phyloP scores from a whole-genome alignment of 2,888 invertebrate genomes.

The Cinara cedri region DNA sequence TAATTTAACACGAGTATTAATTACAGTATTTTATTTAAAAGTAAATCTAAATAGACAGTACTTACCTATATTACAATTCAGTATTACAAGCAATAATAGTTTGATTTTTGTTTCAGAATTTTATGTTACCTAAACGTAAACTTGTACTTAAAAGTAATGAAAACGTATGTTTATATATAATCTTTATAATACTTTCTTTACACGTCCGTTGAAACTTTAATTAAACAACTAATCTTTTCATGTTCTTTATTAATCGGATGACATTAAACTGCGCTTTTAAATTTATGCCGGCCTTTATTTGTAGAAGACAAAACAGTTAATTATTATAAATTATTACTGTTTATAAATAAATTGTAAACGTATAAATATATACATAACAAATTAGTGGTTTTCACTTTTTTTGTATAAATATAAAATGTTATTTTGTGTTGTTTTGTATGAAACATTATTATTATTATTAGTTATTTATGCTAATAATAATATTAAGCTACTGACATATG shows the following conservation, averaged over 20 bases:
- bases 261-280: conserved; percentile 52
- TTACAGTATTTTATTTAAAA: conserved; percentile 33
- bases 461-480: conserved; percentile 20
- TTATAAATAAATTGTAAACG: conserved; percentile 42
- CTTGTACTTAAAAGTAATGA: conserved; percentile 45
- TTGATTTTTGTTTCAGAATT: conserved; percentile 40
- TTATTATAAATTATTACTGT: conserved; percentile 50
- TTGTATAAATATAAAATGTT: conserved; percentile 32
- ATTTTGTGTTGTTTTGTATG: conserved; percentile 38
- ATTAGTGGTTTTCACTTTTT: conserved; percentile 42
- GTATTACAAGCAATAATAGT: conserved; percentile 40
- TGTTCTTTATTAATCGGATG: conserved; percentile 44
- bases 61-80: conserved; percentile 14
- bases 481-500: conserved; percentile 34
- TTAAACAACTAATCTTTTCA: neutral
- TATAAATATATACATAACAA: conserved; percentile 46
- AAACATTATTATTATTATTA: no score
- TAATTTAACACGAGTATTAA: conserved; percentile 28
- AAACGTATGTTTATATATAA: conserved; percentile 23
- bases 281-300: conserved; percentile 48
- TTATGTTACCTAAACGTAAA: conserved; percentile 36
- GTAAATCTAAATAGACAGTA: conserved; percentile 28
- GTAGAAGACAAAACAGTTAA: conserved; percentile 53
- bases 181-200: neutral
- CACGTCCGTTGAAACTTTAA: neutral